A percentile compares a stretch with the other conserved stretches of the same genome.
phyloP scores from a whole-genome alignment of 2,797 vertebrate genomes.

The Champsocephalus gunnari region DNA sequence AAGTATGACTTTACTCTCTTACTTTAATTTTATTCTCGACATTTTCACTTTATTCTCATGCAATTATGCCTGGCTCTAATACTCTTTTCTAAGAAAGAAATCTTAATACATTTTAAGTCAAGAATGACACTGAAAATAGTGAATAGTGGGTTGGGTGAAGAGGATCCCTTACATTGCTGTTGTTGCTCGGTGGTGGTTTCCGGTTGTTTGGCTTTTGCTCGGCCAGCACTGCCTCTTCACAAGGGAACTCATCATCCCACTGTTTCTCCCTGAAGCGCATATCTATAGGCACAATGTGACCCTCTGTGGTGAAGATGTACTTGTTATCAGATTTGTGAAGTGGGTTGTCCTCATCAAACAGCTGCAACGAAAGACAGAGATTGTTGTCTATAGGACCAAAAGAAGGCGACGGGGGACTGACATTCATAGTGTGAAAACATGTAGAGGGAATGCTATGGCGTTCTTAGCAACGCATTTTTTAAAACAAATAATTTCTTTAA shows the following conservation, averaged over 20 bases:
- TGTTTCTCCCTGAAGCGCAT: slow-evolving; percentile 90
- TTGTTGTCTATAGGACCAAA: neutral
- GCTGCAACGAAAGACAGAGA: slow-evolving; percentile 72
- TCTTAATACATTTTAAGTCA: neutral
- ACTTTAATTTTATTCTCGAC: too few species aligned
- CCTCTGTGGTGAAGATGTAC: slow-evolving; percentile 98
- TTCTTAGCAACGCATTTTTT: too few species aligned
- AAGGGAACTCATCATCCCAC: slow-evolving; percentile 89
- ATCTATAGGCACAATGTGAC: slow-evolving; percentile 94
- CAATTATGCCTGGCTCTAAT: too few species aligned
- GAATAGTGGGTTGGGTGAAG: neutral
- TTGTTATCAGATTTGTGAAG: slow-evolving; percentile 93
- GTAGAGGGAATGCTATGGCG: too few species aligned
- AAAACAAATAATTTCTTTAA: neutral
- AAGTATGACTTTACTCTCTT: too few species aligned
- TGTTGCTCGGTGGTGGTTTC: slow-evolving; percentile 79
- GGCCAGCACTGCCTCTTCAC: slow-evolving; percentile 64
- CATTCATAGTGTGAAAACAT: neutral
- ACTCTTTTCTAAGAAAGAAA: too few species aligned
- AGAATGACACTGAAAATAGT: neutral
- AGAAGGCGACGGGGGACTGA: neutral
- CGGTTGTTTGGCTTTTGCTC: slow-evolving; percentile 62
- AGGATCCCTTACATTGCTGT: slow-evolving; percentile 83
- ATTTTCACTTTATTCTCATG: too few species aligned
- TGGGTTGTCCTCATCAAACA: slow-evolving; percentile 98